Percentiles rank a stretch among this genome's conserved stretches.
Conservation (phyloP, 2,797 vertebrate species). For the Melanotaenia maccullochi region DNA sequence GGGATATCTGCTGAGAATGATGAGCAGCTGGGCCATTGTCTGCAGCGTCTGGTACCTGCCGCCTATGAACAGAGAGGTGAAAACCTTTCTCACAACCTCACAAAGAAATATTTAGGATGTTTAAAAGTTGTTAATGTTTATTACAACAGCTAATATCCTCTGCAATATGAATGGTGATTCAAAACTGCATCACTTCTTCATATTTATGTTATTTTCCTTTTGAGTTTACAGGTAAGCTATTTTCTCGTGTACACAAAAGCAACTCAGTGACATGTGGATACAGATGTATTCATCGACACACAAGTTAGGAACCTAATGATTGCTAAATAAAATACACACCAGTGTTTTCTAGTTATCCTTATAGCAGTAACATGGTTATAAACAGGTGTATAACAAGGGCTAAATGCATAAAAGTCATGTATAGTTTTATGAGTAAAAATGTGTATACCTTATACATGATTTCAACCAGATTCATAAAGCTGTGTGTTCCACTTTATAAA, state of each 20-base stretch:
- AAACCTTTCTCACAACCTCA: not conserved
- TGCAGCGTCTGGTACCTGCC: slow-evolving; percentile 95
- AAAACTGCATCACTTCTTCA: not conserved
- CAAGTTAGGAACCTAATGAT: not conserved
- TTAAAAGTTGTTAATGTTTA: not conserved
- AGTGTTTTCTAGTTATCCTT: not conserved
- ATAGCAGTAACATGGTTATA: not conserved
- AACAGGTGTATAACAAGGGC: not conserved
- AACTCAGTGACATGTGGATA: not conserved
- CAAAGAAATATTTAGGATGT: not conserved
- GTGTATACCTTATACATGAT: not conserved
- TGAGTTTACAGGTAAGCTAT: not conserved
- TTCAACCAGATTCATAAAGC: not conserved
- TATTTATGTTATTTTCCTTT: not conserved
- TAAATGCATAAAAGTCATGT: not conserved
- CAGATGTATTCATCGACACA: not conserved
- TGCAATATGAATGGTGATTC: not conserved
- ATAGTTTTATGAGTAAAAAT: not conserved
- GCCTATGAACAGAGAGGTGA: slow-evolving; percentile 90
- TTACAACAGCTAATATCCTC: not conserved
- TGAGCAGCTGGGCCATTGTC: slow-evolving; percentile 95
- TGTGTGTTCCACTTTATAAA: not conserved
- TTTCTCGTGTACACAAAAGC: not conserved
- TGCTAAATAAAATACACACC: not conserved
- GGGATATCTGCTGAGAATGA: slow-evolving; percentile 91